Conservation (phyloP, 2,113 vertebrate species). For the Cairina moschata region DNA sequence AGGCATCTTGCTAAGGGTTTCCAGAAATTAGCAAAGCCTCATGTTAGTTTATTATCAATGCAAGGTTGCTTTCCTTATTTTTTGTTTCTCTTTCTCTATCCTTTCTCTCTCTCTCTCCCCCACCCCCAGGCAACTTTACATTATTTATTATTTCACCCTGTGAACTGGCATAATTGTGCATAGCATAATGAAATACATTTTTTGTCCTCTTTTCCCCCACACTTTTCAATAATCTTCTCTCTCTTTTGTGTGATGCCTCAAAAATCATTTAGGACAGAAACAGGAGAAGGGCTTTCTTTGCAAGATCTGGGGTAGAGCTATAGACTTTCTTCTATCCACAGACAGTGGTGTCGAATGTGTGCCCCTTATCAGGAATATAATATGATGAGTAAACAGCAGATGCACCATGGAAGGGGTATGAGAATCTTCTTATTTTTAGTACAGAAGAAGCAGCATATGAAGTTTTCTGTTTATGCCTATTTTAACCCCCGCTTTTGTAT, state of each 20-base stretch:
- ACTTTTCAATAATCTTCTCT: background rate
- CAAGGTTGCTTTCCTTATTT: background rate
- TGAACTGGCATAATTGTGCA: background rate
- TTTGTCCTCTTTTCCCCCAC: background rate
- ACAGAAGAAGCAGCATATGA: background rate
- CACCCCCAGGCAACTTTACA: background rate
- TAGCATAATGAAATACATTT: background rate
- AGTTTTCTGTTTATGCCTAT: background rate
- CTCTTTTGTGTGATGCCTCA: background rate
- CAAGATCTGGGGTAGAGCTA: background rate
- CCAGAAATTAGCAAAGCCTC: slow-evolving; percentile 3
- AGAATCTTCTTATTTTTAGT: background rate
- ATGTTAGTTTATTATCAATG: background rate
- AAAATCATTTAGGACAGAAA: background rate
- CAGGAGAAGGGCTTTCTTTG: background rate
- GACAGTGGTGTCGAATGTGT: background rate
- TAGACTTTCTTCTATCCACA: background rate
- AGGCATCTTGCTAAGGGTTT: background rate
- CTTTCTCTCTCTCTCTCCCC: background rate
- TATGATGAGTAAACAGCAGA: background rate
- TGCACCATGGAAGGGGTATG: background rate
- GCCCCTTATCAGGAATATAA: background rate
- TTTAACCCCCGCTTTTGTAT: slow-evolving; percentile 15
- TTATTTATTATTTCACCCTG: background rate
- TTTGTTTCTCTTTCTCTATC: background rate